Evolutionary conservation across 2,888 invertebrate genomes (phyloP).

Genomic region (Eupithecia exiguata): DNA sequence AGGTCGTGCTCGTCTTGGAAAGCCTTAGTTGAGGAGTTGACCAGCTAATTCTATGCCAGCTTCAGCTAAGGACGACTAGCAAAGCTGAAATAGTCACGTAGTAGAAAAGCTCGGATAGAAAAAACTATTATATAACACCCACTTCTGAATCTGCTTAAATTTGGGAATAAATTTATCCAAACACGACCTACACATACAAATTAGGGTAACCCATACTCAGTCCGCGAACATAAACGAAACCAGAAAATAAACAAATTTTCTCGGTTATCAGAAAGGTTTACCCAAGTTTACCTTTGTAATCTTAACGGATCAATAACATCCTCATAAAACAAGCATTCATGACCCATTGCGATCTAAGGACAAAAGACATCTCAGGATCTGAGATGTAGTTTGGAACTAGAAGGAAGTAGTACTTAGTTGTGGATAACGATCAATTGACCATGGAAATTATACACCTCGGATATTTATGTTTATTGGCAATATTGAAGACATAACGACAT

Average conservation of each 20-base stretch:
- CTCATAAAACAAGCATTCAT: neutral
- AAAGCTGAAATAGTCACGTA: neutral
- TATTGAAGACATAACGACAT: too few relatives aligned
- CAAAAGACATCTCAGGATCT: neutral
- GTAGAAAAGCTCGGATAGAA: neutral
- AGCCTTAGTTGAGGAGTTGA: neutral
- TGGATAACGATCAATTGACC: neutral
- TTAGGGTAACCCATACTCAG: neutral
- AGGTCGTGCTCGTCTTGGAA: neutral
- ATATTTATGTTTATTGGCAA: too few relatives aligned
- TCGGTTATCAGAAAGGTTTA: constrained; percentile 1
- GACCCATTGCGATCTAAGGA: neutral
- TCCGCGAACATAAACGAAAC: neutral
- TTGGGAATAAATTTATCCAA: neutral
- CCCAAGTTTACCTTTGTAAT: neutral
- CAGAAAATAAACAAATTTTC: neutral
- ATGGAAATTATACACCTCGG: neutral
- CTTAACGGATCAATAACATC: constrained; percentile 1
- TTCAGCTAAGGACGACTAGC: neutral
- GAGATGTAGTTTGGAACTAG: neutral
- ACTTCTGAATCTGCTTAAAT: neutral
- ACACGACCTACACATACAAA: neutral
- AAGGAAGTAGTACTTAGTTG: too few relatives aligned
- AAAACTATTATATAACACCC: neutral
- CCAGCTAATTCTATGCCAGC: neutral